phyloP scores from a whole-genome alignment of 2,888 invertebrate genomes.

The Metellina segmentata region DNA sequence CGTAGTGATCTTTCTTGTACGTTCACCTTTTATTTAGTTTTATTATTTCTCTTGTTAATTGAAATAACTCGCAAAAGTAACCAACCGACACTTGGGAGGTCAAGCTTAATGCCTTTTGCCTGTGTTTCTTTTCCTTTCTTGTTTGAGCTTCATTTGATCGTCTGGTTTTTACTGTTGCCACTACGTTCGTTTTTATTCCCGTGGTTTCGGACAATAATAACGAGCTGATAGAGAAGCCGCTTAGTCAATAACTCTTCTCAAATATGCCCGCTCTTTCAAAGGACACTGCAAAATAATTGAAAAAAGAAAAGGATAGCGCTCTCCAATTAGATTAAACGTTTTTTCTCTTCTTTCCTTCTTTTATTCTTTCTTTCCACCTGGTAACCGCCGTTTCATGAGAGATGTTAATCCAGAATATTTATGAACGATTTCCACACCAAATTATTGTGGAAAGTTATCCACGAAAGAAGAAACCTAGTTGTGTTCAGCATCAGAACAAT shows the following conservation, averaged over 20 bases:
- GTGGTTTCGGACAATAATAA: constrained; percentile 63
- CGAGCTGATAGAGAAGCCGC: constrained; percentile 72
- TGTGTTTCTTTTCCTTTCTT: constrained; percentile 29
- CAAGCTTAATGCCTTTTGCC: constrained; percentile 51
- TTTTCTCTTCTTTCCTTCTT: constrained; percentile 1
- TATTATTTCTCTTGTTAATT: constrained; percentile 47
- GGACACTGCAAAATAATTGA: constrained; percentile 45
- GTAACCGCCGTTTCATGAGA: constrained; percentile 35
- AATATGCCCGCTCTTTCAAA: constrained; percentile 63
- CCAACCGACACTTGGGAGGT: constrained; percentile 68
- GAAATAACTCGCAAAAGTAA: constrained; percentile 68
- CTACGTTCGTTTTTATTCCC: constrained; percentile 44
- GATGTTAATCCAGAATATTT: constrained; percentile 75
- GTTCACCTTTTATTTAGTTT: background rate
- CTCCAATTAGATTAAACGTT: constrained; percentile 74
- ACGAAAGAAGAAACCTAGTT: constrained; percentile 52
- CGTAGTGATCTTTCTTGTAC: background rate
- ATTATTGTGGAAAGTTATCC: constrained; percentile 62
- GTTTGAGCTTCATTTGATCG: constrained; percentile 28
- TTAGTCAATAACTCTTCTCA: constrained; percentile 66
- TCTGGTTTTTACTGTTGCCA: constrained; percentile 48
- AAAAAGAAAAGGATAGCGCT: constrained; percentile 46
- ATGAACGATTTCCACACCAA: constrained; percentile 73
- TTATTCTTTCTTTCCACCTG: constrained; percentile 33
- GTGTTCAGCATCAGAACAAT: constrained; percentile 61